Base-by-base conservation (phyloP, 2,888 invertebrate genomes). In the Conchocele bisecta region DNA sequence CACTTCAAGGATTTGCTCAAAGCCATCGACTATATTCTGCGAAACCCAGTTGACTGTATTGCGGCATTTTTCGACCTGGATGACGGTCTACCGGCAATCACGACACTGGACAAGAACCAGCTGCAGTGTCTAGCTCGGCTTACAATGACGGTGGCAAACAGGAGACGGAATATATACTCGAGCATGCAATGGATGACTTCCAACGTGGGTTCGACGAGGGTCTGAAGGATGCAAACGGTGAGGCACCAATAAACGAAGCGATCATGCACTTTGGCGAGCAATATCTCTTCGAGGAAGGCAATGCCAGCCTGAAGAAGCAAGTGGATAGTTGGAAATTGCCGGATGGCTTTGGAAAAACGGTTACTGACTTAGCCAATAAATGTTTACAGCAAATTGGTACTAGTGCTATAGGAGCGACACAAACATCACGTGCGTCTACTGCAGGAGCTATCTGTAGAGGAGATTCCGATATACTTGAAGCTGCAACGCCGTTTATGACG, bases 131-230 rank as follows among this genome's bases (percentile, higher is more conserved):
- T n/a, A n/a, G 58, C 1, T 65, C 65, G 60, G 11, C 56, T 1
- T 46, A 22, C 5, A 69, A 74, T 28, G 69, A 61, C 6, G 74
- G 74, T n/a, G 29, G 33, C 17, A 56, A 41, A 17, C 48, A 41
- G n/a, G 33, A 69, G 37, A 42, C 54, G 0, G 46, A 60, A 22
- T 20, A 17, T 4, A 31, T 5, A 9, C 51, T 69, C 1, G 69
- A 69, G n/a, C 65, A 74, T 20, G 60, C 65, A 1, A 29, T 69
- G 37, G 37, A 64, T 24, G 74, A 74, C 20, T 65, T 74, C 15
- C 59, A 69, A 15, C 39, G 69, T 24, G 68, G 68, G 29, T 59
- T 68, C 7, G 63, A 65, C 28, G 61, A 65, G 9, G 37, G 57
- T 20, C 51, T 41, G 0, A 56, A 53, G 39, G 59, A 59, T 50